Conservation (phyloP, 1,140 invertebrate species). For the Drosophila murphyi region DNA sequence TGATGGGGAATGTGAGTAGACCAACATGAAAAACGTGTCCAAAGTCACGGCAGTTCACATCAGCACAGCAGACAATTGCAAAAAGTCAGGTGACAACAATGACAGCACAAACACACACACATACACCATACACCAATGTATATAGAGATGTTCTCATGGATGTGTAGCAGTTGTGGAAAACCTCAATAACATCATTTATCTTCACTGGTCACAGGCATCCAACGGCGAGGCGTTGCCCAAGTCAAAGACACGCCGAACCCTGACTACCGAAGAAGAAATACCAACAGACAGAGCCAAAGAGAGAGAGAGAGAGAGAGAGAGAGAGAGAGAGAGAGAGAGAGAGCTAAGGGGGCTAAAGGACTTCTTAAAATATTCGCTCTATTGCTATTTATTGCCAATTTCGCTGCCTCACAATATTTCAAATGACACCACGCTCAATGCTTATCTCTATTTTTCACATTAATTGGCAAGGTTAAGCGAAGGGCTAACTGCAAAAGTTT, state of each 20-base stretch:
- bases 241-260: constrained; percentile 43
- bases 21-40: constrained; percentile 32
- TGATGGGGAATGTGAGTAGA: constrained; percentile 41
- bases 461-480: constrained; percentile 78
- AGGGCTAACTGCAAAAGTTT: constrained; percentile 43
- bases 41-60: constrained; percentile 51
- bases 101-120: constrained; percentile 34
- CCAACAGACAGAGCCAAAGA: background rate
- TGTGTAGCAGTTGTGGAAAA: constrained; percentile 38
- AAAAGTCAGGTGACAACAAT: constrained; percentile 61
- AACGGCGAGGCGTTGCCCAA: constrained; percentile 39
- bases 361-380: constrained; percentile 35
- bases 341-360: constrained; percentile 12
- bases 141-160: background rate
- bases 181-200: constrained; percentile 76
- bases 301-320: too few relatives aligned
- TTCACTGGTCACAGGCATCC: constrained; percentile 41
- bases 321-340: background rate
- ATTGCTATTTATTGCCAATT: constrained; percentile 71
- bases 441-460: constrained; percentile 67
- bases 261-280: background rate
- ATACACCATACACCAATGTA: constrained; percentile 1
- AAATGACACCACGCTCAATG: constrained; percentile 30
- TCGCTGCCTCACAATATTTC: constrained; percentile 36
- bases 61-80: constrained; percentile 55